Evolutionary conservation across 2,888 invertebrate genomes (phyloP).

Genomic region (Bellardia bayeri): DNA sequence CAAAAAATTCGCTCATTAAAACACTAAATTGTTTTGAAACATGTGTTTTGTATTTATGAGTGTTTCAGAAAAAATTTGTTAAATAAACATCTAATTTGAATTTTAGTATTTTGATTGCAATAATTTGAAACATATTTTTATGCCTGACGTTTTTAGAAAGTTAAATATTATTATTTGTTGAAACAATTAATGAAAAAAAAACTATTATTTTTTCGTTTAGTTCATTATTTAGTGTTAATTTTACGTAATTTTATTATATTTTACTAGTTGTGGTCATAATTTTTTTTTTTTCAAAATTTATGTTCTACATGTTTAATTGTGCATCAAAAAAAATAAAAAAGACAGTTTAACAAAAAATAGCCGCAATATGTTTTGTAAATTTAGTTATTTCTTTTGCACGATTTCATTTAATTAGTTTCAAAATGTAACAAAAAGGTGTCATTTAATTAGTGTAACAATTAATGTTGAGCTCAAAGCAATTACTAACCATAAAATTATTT

Average conservation of each 20-base stretch:
- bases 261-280: slow-evolving; percentile 41
- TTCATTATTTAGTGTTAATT: slow-evolving; percentile 15
- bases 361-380: slow-evolving; percentile 33
- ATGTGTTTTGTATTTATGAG: background rate
- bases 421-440: slow-evolving; percentile 4
- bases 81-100: background rate
- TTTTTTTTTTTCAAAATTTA: background rate
- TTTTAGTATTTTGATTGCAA: background rate
- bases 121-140: slow-evolving; percentile 13
- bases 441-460: slow-evolving; percentile 27
- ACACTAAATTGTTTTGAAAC: background rate
- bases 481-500: background rate
- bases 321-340: slow-evolving; percentile 1
- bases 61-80: background rate
- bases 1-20: slow-evolving; percentile 11
- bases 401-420: slow-evolving; percentile 44
- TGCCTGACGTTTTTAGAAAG: background rate
- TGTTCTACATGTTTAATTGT: slow-evolving; percentile 22
- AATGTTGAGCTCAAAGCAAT: slow-evolving; percentile 3
- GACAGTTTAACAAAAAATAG: background rate
- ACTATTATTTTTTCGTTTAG: background rate
- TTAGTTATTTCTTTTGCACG: slow-evolving; percentile 28
- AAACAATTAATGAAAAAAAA: background rate
- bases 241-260: slow-evolving; percentile 34
- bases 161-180: slow-evolving; percentile 42